Evolutionary conservation across 2,113 vertebrate species (phyloP), one percentile per base, ranked within the genome.

Genomic region (Malurus melanocephalus): DNA sequence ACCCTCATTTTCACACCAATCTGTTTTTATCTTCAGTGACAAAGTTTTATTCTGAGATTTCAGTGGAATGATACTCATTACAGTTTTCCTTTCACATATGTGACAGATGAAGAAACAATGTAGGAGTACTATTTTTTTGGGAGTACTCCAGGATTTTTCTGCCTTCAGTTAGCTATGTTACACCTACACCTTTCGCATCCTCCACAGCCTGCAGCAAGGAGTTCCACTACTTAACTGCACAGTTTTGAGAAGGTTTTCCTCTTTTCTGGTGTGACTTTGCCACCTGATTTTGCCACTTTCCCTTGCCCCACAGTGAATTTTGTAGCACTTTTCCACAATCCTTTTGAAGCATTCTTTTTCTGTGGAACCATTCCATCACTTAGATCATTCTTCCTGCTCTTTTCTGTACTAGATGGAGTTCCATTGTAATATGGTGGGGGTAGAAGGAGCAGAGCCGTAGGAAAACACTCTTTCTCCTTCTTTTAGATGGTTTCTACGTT

Each of bases 181-280:
- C 16, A 53, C 21, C 16, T 53, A 43, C 20, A 52, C 3, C 10
- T 57, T 61, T 28, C 48, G 23, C 2, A 4, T 46, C 38, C 26
- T 82, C 0, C 0, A 8, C 3, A 53, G 24, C 42, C 26, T 76
- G 16, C 35, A 53, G 14, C 17, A 59, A 68, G 30, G n/a, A 68
- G 17, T 80, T 76, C 19, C 16, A 52, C 35, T 62, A 21, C 33
- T 68, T 57, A 61, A 52, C 20, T 45, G 11, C 1, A 1, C 6
- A 19, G 3, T 65, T 67, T 0, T 2, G 75, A 79, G 16, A 56
- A n/a, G 5, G 3, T 52, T 64, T 61, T 76, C 27, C 17, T 68
- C 79, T 62, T 38, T 32, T 51, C 43, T 67, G 14, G 18, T 45
- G 10, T 14, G 16, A 66, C 30, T 91, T 91, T 65, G 5, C 17